Evolutionary conservation across 2,888 invertebrate genomes (phyloP), one percentile per base, ranked within the genome.

Genomic region (Xylophagus ater): DNA sequence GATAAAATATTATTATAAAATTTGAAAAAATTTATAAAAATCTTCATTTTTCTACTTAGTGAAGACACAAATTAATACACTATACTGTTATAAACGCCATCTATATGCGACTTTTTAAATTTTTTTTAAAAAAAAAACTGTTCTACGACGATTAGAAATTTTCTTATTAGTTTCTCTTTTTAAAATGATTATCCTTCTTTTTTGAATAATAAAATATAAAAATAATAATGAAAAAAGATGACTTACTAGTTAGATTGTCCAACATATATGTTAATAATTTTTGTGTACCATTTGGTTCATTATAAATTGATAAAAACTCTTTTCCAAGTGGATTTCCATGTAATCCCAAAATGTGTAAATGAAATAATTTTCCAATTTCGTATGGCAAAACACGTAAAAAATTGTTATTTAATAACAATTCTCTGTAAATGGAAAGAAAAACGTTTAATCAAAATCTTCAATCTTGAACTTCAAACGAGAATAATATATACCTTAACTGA

Each of bases 301-400:
- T 85, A 69, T 92, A 94, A 50, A 94, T 74, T 47, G 82, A 77
- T 66, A 89, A 74, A 66, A 94, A 82, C 62, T 96, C 94, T 65
- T 88, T 88, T 58, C 83, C 82, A 48, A 97, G 73, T 26, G 94
- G 96, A 72, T 97, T 97, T 17, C 93, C 94, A 58, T 86, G 82
- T 53, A 89, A 73, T 58, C 93, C 92, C 51, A 98, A 74, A 57
- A 86, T 78, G 66, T 92, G 87, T 49, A 98, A 75, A 69, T 96
- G 90, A 69, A 97, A 98, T 54, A 97, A 74, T 69, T 93, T 93
- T 53, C 98, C 98, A 54, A 98, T 73, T 70, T 97, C 96, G 67
- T 88, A 94, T 3, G 98, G 98, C 57, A 98, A 72, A 53, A 85
- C 82, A 50, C 94, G 78, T 53, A 98, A 75, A 67, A 81, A 83